Conservation (phyloP, 2,113 vertebrate species). For the Sturnira hondurensis region DNA sequence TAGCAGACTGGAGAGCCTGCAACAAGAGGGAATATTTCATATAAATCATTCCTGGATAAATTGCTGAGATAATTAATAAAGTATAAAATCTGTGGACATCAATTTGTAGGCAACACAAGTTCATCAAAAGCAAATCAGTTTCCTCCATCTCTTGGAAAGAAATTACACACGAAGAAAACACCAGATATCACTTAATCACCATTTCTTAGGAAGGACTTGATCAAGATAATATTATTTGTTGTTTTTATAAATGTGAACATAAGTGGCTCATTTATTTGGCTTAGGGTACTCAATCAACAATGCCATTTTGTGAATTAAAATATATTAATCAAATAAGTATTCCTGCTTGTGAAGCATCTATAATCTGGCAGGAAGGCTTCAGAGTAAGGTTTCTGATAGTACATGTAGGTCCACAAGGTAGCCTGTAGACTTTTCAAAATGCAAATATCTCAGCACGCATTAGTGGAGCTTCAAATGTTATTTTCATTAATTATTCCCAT, state of each 20-base stretch:
- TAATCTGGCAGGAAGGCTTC: background rate
- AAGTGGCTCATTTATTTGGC: constrained; percentile 49
- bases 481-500: background rate
- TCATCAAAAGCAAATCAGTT: constrained; percentile 67
- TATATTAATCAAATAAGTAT: constrained; percentile 6
- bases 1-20: constrained; percentile 48
- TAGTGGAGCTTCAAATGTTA: background rate
- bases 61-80: constrained; percentile 67
- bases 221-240: constrained; percentile 51
- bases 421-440: background rate
- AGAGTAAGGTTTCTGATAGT: background rate
- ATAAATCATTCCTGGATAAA: constrained; percentile 68
- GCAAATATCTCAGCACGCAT: background rate
- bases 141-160: background rate
- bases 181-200: constrained; percentile 17
- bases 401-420: background rate
- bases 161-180: constrained; percentile 43
- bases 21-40: constrained; percentile 55
- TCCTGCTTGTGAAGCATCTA: background rate
- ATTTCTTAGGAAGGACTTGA: constrained; percentile 26
- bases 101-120: constrained; percentile 53
- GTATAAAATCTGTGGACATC: constrained; percentile 39
- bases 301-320: constrained; percentile 27
- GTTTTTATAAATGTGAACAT: constrained; percentile 40
- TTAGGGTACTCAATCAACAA: constrained; percentile 15